Base-by-base conservation (phyloP, 2,797 vertebrate genomes). In the Phoebastria nigripes region DNA sequence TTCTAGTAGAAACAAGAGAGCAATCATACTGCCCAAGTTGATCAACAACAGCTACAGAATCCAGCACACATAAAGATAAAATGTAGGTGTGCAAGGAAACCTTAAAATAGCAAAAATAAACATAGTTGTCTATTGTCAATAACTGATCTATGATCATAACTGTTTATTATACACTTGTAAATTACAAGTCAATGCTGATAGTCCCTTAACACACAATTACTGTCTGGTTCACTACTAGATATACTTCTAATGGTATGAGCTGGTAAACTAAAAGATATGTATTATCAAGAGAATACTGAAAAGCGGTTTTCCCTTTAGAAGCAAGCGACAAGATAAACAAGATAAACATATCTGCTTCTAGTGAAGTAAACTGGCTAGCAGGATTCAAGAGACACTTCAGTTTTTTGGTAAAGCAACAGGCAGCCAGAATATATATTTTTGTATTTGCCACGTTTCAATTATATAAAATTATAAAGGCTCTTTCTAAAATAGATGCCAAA, bases 161-260 rank as follows among this genome's bases (percentile, higher is more conserved):
- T 89, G 58, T 93, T 97, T 93, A 82, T 81, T 52, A 86, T 18
- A 59, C 39, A 55, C 62, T 79, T 93, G 47, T 62, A 93, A 93
- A 93, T 89, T 73, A 77, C 51, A 83, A 86, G 69, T 79, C 46
- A 89, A 1, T 4, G 33, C 26, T 78, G 81, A 86, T 20, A 92
- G 76, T 92, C 92, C 90, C 93, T 91, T 87, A 87, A 91, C 1
- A 12, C 81, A 81, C 67, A 94, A 95, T 96, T 95, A 97, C 61
- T 52, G 56, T 26, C 28, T 73, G 41, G 41, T 87, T 96, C 87
- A 54, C 81, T 86, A 95, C 55, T 39, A 84, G 47, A 62, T 25
- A 54, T 17, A 55, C 44, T 93, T 90, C 37, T 82, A 89, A 58
- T 31, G 7, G 61, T 39, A 90, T 0, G 2, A 87, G 84, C 28